These are phyloP conservation scores for Hylia prasina DNA, from an alignment of 2,113 vertebrate genomes.

Conservation along the genomic window DNA sequence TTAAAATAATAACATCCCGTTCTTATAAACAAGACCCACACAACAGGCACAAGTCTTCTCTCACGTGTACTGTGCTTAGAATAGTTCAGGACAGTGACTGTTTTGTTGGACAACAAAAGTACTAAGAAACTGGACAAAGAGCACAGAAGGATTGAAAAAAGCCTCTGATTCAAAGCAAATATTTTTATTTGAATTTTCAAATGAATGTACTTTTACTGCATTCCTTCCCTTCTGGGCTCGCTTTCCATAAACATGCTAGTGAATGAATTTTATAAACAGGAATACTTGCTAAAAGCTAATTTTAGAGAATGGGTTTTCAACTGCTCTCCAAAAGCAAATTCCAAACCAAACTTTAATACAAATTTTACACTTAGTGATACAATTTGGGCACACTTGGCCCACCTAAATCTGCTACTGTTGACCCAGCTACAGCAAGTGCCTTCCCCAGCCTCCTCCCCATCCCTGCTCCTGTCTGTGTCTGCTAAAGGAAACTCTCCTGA, in stretches of 20 bases:
- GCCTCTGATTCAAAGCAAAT: slow-evolving; percentile 60
- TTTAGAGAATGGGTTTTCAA: slow-evolving; percentile 38
- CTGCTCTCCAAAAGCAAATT: slow-evolving; percentile 16
- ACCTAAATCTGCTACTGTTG: background rate
- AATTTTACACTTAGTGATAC: slow-evolving; percentile 5
- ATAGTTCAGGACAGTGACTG: background rate
- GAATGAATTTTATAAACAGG: slow-evolving; percentile 57
- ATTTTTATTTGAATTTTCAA: slow-evolving; percentile 62
- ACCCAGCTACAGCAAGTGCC: background rate
- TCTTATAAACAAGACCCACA: background rate
- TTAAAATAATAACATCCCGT: background rate
- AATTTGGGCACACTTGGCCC: background rate
- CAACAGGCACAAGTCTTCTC: background rate
- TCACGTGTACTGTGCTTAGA: background rate
- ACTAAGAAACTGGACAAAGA: slow-evolving; percentile 18
- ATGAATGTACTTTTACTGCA: slow-evolving; percentile 53
- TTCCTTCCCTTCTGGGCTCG: slow-evolving; percentile 51
- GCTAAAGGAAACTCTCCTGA: background rate
- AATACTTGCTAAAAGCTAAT: slow-evolving; percentile 55
- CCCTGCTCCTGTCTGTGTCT: background rate
- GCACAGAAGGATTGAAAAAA: background rate
- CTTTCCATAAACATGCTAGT: slow-evolving; percentile 56
- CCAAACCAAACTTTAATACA: slow-evolving; percentile 1
- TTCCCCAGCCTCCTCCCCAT: background rate
- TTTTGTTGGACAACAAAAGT: slow-evolving; percentile 10